Evolutionary conservation across 2,888 invertebrate species (phyloP).

Genomic region (Amphipoea oculea): DNA sequence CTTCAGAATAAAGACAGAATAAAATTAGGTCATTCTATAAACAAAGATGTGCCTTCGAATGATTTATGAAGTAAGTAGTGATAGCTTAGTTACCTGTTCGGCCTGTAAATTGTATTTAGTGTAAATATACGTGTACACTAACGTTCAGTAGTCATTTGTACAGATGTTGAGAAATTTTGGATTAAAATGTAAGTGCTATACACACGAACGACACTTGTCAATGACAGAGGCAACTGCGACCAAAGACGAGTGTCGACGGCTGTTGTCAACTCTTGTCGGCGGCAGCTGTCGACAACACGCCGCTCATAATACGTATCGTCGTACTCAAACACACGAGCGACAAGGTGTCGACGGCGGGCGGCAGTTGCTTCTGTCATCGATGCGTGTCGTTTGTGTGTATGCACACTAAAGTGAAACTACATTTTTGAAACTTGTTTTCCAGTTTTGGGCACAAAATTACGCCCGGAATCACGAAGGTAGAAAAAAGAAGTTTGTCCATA

Average conservation of each 20-base stretch:
- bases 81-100: constrained; percentile 81
- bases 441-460: neutral
- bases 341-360: too few species aligned
- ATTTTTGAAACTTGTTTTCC: neutral
- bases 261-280: too few species aligned
- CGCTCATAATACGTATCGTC: too few species aligned
- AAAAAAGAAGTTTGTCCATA: neutral
- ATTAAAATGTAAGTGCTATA: neutral
- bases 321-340: too few species aligned
- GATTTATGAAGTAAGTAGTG: constrained; percentile 84
- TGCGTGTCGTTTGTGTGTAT: neutral
- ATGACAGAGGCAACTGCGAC: neutral
- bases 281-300: too few species aligned
- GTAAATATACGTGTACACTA: constrained; percentile 71
- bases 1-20: constrained; percentile 61
- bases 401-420: neutral
- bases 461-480: constrained; percentile 25
- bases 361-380: neutral
- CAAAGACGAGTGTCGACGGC: too few species aligned
- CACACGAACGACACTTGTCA: neutral
- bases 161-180: constrained; percentile 24
- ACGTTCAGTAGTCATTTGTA: constrained; percentile 62
- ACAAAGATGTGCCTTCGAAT: constrained; percentile 89
- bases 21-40: constrained; percentile 83
- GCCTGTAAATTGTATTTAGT: constrained; percentile 79